A percentile compares a stretch with the other conserved stretches of the same genome.
Conservation (phyloP, 2,888 invertebrate species). For the Ephialtes manifestator region DNA sequence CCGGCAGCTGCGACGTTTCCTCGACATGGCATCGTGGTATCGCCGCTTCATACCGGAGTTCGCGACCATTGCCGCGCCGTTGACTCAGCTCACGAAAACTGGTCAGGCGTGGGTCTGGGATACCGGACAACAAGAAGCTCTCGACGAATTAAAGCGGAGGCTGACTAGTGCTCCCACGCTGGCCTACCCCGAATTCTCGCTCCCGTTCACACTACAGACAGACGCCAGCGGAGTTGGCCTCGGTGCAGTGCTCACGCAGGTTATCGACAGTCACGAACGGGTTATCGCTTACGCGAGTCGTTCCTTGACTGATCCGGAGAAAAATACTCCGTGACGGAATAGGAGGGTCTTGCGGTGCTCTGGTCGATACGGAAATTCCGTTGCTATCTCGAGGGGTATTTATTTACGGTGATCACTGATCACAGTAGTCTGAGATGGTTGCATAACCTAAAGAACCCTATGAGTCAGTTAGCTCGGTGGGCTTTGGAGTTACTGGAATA, state of each 20-base stretch:
- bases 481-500: conserved; percentile 12
- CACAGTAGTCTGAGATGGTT: conserved; percentile 65
- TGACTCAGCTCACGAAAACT: conserved; percentile 70
- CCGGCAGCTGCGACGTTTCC: conserved; percentile 73
- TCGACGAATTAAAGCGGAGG: background rate
- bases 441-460: conserved; percentile 17
- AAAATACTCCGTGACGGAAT: conserved; percentile 66
- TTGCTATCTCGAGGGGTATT: conserved; percentile 51
- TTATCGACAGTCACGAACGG: conserved; percentile 47
- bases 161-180: conserved; percentile 65
- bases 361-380: conserved; percentile 19
- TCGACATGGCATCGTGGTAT: conserved; percentile 79
- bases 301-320: conserved; percentile 46
- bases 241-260: conserved; percentile 69
- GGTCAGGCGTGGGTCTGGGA: conserved; percentile 36
- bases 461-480: conserved; percentile 23
- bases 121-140: conserved; percentile 10
- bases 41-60: conserved; percentile 74
- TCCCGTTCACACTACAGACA: conserved; percentile 58
- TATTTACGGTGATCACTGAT: conserved; percentile 73
- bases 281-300: conserved; percentile 70
- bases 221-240: conserved; percentile 60
- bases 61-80: conserved; percentile 65
- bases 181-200: conserved; percentile 67
- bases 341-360: conserved; percentile 67